Evolutionary conservation across 2,888 invertebrate genomes (phyloP).

Genomic region (Micoletzkya japonica): DNA sequence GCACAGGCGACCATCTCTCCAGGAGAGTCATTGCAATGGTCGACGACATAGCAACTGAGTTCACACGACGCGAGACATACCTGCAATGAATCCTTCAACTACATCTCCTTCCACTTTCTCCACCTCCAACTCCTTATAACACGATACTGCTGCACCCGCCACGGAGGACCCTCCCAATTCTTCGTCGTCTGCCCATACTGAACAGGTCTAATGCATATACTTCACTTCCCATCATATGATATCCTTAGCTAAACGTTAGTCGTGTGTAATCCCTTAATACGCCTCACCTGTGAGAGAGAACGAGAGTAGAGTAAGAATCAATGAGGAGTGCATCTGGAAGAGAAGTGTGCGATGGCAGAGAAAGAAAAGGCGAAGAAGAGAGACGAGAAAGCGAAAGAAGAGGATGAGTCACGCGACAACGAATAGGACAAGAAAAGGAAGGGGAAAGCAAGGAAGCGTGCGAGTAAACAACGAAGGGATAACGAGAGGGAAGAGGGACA

Average conservation of each 20-base stretch:
- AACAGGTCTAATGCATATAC: neutral
- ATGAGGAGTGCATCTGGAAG: constrained; percentile 16
- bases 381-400: neutral
- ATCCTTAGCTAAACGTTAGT: neutral
- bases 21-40: constrained; percentile 43
- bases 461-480: constrained; percentile 31
- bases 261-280: neutral
- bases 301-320: neutral
- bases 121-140: constrained; percentile 12
- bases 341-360: neutral
- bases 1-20: constrained; percentile 44
- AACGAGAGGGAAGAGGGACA: constrained; percentile 6
- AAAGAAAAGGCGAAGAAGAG: neutral
- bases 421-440: neutral
- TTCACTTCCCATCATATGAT: neutral
- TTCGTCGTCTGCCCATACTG: constrained; percentile 2
- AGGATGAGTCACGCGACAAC: neutral
- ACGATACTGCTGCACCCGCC: constrained; percentile 16
- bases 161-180: constrained; percentile 28
- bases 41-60: constrained; percentile 46
- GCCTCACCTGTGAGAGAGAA: neutral
- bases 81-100: constrained; percentile 31
- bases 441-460: constrained; percentile 26
- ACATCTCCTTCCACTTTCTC: too few relatives aligned
- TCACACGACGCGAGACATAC: constrained; percentile 45